These are phyloP conservation scores for Orthosia cruda DNA, from an alignment of 2,888 invertebrate species.

Conservation along the genomic window DNA sequence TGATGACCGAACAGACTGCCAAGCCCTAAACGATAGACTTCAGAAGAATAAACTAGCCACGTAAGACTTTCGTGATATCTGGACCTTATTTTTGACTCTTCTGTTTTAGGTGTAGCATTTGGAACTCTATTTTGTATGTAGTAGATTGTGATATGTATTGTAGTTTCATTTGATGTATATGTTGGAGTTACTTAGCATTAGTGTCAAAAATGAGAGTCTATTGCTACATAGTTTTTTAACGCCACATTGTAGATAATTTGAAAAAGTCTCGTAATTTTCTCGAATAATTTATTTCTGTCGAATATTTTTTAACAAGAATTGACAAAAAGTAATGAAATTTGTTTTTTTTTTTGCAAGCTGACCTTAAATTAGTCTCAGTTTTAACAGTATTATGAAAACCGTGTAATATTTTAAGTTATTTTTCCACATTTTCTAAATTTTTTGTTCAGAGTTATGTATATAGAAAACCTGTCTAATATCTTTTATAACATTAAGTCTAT, in stretches of 20 bases:
- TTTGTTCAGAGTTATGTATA: slow-evolving; percentile 28
- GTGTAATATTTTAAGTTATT: slow-evolving; percentile 12
- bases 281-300: slow-evolving; percentile 8
- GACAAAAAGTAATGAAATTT: neutral
- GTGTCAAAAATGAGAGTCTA: slow-evolving; percentile 28
- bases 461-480: slow-evolving; percentile 31
- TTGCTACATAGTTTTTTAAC: neutral
- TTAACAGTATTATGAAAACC: slow-evolving; percentile 23
- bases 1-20: slow-evolving; percentile 74
- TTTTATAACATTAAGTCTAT: slow-evolving; percentile 24
- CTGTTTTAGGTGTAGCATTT: slow-evolving; percentile 1
- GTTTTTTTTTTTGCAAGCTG: neutral
- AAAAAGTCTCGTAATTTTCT: neutral
- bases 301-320: neutral
- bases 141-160: slow-evolving; percentile 39
- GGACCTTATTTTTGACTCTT: slow-evolving; percentile 34
- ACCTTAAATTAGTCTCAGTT: slow-evolving; percentile 22
- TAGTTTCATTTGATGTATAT: slow-evolving; percentile 16
- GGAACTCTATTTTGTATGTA: slow-evolving; percentile 23
- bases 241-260: slow-evolving; percentile 25
- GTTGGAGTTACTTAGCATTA: neutral
- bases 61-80: slow-evolving; percentile 18
- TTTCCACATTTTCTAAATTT: slow-evolving; percentile 21
- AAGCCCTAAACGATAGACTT: slow-evolving; percentile 68
- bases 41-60: slow-evolving; percentile 19